These are phyloP conservation scores for Olivierus martensii DNA, from an alignment of 1,140 invertebrate species.

Conservation along the genomic window DNA sequence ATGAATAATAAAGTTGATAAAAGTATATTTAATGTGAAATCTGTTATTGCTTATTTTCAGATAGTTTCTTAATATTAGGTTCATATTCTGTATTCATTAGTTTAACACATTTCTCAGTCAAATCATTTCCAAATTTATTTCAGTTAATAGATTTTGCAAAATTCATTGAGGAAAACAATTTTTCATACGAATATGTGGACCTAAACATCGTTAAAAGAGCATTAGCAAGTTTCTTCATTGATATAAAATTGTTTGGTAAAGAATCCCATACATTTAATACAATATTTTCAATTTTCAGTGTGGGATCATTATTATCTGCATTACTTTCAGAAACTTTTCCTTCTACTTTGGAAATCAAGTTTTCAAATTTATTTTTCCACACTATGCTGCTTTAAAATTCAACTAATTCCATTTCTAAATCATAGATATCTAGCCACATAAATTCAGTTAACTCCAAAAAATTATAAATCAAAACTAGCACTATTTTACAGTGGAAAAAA, in stretches of 20 bases:
- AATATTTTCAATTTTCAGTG: slow-evolving; percentile 6
- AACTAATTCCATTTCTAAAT: not conserved
- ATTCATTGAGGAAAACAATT: slow-evolving; percentile 2
- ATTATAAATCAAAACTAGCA: no score
- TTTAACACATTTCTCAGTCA: slow-evolving; percentile 1
- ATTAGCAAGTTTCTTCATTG: slow-evolving; percentile 2
- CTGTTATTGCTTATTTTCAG: no score
- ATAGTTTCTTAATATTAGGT: slow-evolving; percentile 2
- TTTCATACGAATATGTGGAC: not conserved
- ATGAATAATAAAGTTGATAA: no score
- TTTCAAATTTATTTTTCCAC: not conserved
- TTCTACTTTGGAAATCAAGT: not conserved
- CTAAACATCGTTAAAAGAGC: not conserved
- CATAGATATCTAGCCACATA: not conserved
- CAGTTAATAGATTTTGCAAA: slow-evolving; percentile 1
- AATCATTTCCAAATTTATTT: slow-evolving; percentile 1
- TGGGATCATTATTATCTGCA: slow-evolving; percentile 1
- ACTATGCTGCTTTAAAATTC: slow-evolving; percentile 1
- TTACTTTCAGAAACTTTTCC: slow-evolving; percentile 1
- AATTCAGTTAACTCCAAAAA: not conserved
- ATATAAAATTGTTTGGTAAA: not conserved
- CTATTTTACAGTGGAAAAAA: no score
- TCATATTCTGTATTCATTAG: slow-evolving; percentile 3
- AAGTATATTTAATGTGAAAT: no score
- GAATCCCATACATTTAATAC: slow-evolving; percentile 1